These are phyloP conservation scores for Nyctibius grandis DNA, from an alignment of 2,797 vertebrate genomes.

Conservation along the genomic window DNA sequence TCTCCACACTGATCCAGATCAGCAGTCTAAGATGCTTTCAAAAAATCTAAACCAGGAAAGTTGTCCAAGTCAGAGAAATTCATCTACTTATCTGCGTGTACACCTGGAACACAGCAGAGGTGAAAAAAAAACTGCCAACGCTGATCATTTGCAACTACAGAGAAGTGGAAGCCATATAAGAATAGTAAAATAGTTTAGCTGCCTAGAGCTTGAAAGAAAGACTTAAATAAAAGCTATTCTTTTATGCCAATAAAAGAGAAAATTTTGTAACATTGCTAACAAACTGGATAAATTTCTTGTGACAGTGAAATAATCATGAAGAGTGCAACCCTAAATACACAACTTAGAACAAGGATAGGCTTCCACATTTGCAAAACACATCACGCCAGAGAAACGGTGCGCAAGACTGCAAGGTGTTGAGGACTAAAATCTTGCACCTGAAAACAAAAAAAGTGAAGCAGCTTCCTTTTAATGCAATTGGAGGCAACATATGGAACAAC, in stretches of 20 bases:
- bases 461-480: background rate
- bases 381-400: background rate
- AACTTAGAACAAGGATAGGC: background rate
- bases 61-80: background rate
- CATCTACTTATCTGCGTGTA: background rate
- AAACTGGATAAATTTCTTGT: background rate
- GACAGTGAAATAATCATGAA: background rate
- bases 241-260: background rate
- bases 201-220: background rate
- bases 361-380: background rate
- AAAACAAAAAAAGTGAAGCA: background rate
- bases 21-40: background rate
- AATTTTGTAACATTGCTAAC: background rate
- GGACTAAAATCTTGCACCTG: background rate
- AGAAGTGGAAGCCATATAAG: background rate
- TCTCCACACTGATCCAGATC: background rate
- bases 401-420: background rate
- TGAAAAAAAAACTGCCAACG: background rate
- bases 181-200: background rate
- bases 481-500: background rate
- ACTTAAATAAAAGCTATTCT: background rate
- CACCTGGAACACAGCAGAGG: background rate
- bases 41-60: background rate
- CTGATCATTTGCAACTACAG: background rate
- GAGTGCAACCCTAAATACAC: background rate